These are phyloP conservation scores for Carcinoscorpius rotundicauda DNA, from an alignment of 1,140 invertebrate genomes.

Conservation along the genomic window DNA sequence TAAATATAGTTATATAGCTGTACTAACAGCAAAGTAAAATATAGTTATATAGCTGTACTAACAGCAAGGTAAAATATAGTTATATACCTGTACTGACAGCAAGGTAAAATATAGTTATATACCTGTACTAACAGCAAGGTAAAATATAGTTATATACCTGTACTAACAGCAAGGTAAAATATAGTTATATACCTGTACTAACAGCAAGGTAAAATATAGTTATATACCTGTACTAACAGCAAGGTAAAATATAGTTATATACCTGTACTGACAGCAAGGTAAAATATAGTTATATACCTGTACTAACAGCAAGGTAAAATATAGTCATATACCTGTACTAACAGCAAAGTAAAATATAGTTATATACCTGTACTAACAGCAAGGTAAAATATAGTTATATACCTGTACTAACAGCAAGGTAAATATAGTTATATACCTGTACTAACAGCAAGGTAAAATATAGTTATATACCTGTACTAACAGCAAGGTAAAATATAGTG, in stretches of 20 bases:
- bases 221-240: slow-evolving; percentile 23
- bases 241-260: slow-evolving; percentile 27
- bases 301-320: slow-evolving; percentile 32
- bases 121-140: slow-evolving; percentile 30
- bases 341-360: slow-evolving; percentile 30
- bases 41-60: slow-evolving; percentile 16
- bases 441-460: slow-evolving; percentile 32
- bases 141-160: slow-evolving; percentile 12
- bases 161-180: slow-evolving; percentile 32
- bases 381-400: slow-evolving; percentile 27
- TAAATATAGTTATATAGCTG: slow-evolving; percentile 19
- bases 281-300: slow-evolving; percentile 12
- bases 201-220: slow-evolving; percentile 30
- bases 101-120: slow-evolving; percentile 27
- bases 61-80: slow-evolving; percentile 30
- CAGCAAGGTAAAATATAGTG: slow-evolving; percentile 29
- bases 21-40: slow-evolving; percentile 32
- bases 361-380: slow-evolving; percentile 23
- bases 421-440: slow-evolving; percentile 12
- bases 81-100: slow-evolving; percentile 23
- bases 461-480: slow-evolving; percentile 17
- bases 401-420: slow-evolving; percentile 30
- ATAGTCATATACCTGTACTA: slow-evolving; percentile 16
- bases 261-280: slow-evolving; percentile 30
- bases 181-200: slow-evolving; percentile 16